Evolutionary conservation across 1,140 invertebrate species (phyloP), one percentile per base, ranked within the genome.

Genomic region (Anoplolepis gracilipes): DNA sequence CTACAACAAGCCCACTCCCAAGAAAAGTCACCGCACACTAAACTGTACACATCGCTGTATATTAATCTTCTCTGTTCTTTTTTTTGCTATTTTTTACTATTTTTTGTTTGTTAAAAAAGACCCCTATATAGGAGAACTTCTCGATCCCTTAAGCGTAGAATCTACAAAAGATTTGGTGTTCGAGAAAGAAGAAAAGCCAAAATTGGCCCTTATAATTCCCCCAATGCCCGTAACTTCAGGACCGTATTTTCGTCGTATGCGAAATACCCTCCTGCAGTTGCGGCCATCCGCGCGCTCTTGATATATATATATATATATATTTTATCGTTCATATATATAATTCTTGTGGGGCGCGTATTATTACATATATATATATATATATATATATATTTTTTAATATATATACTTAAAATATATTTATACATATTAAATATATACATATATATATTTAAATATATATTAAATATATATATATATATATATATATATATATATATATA

Each of bases 141-240:
- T 85, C 76, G 86, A 85, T 87, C 81, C 81, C 81, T 87, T 90
- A 92, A 92, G 92, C 92, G 86, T 92, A 92, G 73, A 91, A 92
- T 84, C 92, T 93, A 93, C 85, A 91, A 86, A 88, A 93, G 88
- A 92, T 93, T 92, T 93, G 92, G 91, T 92, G 92, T 92, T 92
- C 88, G 92, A 92, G 86, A 92, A 92, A 89, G 92, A 93, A 87
- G 89, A 91, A 90, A 88, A 88, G 87, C 88, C 84, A 79, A 62
- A 75, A 73, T 61, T 81, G 75, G 75, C 88, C 84, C 79, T 82
- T 91, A 85, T 64, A 49, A 49, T 30, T 53, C 19, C 22, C 30
- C 61, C 59, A 69, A 85, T 84, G 84, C 59, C 88, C 87, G 87
- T 88, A 84, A 85, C 76, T 65, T 42, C 84, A 84, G 87, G 70